A percentile compares a stretch with the other conserved stretches of the same genome.
Evolutionary conservation across 2,797 vertebrate species (phyloP).

Genomic region (Leucoraja ocellata): DNA sequence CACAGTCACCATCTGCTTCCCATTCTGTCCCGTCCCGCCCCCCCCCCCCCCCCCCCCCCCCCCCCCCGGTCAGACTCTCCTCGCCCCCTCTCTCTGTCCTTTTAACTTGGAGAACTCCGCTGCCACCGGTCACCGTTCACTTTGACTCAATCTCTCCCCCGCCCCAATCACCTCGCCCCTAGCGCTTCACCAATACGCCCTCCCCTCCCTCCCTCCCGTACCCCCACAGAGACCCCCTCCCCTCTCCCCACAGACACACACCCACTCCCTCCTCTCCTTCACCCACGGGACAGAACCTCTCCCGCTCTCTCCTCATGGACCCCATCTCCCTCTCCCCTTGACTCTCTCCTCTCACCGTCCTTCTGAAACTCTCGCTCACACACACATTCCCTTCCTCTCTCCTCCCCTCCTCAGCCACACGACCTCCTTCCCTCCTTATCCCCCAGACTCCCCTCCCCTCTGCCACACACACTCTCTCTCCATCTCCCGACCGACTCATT

Average conservation of each 20-base stretch:
- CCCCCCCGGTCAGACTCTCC: neutral
- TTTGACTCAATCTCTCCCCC: too few relatives aligned
- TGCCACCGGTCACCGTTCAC: too few relatives aligned
- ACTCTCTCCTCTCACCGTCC: too few relatives aligned
- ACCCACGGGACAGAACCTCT: neutral
- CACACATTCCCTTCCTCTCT: too few relatives aligned
- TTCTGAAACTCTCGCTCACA: neutral
- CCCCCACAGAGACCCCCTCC: neutral
- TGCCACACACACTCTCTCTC: neutral
- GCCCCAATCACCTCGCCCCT: too few relatives aligned
- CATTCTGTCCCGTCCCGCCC: neutral
- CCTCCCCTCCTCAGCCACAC: too few relatives aligned
- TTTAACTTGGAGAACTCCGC: neutral
- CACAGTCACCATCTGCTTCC: neutral
- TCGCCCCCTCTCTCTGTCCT: neutral
- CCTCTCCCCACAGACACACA: too few relatives aligned
- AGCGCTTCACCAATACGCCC: neutral
- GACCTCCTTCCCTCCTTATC: too few relatives aligned
- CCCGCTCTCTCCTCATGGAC: neutral
- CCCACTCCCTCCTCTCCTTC: neutral
- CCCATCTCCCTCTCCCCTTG: too few relatives aligned
- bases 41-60: too few relatives aligned
- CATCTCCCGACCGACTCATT: too few relatives aligned
- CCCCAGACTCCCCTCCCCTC: too few relatives aligned
- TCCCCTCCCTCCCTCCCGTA: neutral